Evolutionary conservation across 1,140 invertebrate genomes (phyloP).

Genomic region (Brachionus calyciflorus): DNA sequence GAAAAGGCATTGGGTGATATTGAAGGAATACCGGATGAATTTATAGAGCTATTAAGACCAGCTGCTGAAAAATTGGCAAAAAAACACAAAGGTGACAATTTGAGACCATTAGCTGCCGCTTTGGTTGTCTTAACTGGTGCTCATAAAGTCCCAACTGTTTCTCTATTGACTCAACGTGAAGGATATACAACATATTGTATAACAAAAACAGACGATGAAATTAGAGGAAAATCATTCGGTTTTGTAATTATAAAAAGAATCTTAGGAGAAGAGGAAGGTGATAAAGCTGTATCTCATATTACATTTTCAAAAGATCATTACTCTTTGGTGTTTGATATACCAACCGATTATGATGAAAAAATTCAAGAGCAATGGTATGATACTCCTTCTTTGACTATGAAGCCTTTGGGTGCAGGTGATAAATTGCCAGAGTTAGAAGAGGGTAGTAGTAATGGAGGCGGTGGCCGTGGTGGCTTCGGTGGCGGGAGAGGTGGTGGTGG

Average conservation of each 20-base stretch:
- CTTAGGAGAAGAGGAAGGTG: slow-evolving; percentile 41
- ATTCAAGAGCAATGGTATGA: slow-evolving; percentile 45
- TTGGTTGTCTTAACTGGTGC: slow-evolving; percentile 23
- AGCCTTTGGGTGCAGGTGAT: not conserved
- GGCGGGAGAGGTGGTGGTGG: not conserved
- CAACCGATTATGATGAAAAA: slow-evolving; percentile 24
- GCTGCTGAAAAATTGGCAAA: slow-evolving; percentile 1
- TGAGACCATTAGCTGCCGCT: not conserved
- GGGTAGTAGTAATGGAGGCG: not conserved
- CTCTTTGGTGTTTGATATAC: slow-evolving; percentile 21
- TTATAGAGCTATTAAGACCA: slow-evolving; percentile 17
- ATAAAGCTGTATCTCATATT: slow-evolving; percentile 27
- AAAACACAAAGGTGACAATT: not conserved
- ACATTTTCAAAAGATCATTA: slow-evolving; percentile 43
- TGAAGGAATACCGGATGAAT: slow-evolving; percentile 8
- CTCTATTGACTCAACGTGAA: slow-evolving; percentile 23
- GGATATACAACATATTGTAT: slow-evolving; percentile 42
- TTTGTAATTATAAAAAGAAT: slow-evolving; percentile 46
- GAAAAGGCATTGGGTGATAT: not conserved
- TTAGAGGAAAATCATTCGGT: slow-evolving; percentile 41
- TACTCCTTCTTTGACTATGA: slow-evolving; percentile 22
- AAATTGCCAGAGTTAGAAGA: slow-evolving; percentile 24
- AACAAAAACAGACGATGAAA: slow-evolving; percentile 32
- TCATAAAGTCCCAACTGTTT: slow-evolving; percentile 1
- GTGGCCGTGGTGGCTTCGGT: not conserved